Percentiles rank a stretch among this genome's conserved stretches.
phyloP scores from a whole-genome alignment of 1,140 invertebrate species.

The Cherax destructor region DNA sequence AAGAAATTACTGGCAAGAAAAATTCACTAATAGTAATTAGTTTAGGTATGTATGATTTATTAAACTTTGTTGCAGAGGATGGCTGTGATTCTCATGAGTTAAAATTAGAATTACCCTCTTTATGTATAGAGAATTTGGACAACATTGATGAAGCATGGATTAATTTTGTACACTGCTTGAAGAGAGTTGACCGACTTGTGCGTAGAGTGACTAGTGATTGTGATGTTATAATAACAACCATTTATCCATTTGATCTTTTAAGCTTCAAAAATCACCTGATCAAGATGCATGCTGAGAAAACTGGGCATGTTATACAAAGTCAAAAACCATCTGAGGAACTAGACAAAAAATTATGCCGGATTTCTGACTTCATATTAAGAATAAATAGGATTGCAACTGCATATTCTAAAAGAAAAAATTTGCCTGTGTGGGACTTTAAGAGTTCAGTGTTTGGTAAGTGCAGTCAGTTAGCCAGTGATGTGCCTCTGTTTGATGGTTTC shows the following conservation, averaged over 20 bases:
- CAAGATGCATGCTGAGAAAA: background rate
- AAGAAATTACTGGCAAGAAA: background rate
- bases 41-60: background rate
- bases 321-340: background rate
- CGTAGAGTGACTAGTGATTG: background rate
- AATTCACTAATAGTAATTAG: background rate
- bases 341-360: background rate
- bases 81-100: background rate
- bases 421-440: background rate
- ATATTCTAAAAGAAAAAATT: background rate
- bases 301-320: background rate
- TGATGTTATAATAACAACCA: slow-evolving; percentile 1
- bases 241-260: background rate
- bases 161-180: background rate
- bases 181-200: background rate
- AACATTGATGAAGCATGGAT: background rate
- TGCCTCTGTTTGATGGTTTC: background rate
- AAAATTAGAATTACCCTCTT: background rate
- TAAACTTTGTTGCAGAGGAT: background rate
- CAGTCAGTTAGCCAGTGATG: background rate
- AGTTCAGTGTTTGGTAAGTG: background rate
- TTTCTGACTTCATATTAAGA: background rate
- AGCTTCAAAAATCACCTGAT: background rate
- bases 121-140: background rate
- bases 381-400: background rate